phyloP scores from a whole-genome alignment of 2,113 vertebrate species.

The Nibea albiflora region DNA sequence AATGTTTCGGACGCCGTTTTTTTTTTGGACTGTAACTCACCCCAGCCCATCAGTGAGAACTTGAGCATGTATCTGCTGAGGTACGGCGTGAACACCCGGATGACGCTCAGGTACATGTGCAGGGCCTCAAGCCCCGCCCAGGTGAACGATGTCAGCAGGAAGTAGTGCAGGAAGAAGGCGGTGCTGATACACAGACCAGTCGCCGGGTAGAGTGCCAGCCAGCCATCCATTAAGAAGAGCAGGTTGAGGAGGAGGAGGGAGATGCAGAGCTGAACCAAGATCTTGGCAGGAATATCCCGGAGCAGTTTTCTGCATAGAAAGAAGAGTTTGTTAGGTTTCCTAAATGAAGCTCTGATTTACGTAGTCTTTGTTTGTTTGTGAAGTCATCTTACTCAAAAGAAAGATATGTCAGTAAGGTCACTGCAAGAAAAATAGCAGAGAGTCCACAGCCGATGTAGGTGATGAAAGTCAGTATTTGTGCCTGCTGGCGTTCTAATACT shows the following conservation, averaged over 20 bases:
- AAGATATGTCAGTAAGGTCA: conserved; percentile 94
- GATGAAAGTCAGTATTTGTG: conserved; percentile 90
- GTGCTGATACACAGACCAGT: conserved; percentile 89
- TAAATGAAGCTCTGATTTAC: not conserved
- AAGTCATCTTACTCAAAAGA: conserved; percentile 89
- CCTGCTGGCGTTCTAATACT: conserved; percentile 75
- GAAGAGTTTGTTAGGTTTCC: not conserved
- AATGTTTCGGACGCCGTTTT: too few relatives aligned
- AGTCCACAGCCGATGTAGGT: conserved; percentile 95
- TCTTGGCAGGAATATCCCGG: conserved; percentile 95
- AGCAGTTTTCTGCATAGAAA: conserved; percentile 89
- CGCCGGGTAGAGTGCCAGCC: conserved; percentile 87
- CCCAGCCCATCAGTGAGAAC: conserved; percentile 90
- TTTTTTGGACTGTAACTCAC: conserved; percentile 1
- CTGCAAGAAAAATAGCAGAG: conserved; percentile 91
- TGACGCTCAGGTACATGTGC: conserved; percentile 97
- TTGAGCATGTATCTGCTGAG: conserved; percentile 96
- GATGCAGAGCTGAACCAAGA: conserved; percentile 93
- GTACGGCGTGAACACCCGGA: conserved; percentile 90
- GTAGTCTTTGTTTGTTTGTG: not conserved
- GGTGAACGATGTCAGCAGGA: conserved; percentile 94
- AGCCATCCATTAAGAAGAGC: conserved; percentile 91
- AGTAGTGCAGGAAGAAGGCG: conserved; percentile 96
- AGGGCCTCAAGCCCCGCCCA: conserved; percentile 98
- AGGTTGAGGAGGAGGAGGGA: conserved; percentile 92